These are phyloP conservation scores for Ceratina japonica DNA, from an alignment of 1,140 invertebrate genomes.

Conservation along the genomic window DNA sequence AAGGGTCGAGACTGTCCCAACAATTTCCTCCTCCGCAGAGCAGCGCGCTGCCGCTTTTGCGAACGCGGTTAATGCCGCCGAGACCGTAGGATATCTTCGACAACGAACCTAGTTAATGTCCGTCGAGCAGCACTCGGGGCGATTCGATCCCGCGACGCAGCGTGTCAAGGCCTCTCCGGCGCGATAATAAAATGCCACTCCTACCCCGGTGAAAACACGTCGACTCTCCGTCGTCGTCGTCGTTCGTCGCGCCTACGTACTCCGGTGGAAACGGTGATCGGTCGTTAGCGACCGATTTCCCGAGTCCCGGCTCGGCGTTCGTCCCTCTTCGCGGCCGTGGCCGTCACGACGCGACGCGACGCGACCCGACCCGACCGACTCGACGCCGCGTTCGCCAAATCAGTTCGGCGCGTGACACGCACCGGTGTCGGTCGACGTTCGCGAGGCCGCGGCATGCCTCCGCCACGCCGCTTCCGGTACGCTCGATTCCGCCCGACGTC, in stretches of 20 bases:
- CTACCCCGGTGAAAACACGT: too few relatives aligned
- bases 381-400: conserved; percentile 24
- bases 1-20: neutral
- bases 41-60: too few relatives aligned
- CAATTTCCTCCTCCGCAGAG: neutral
- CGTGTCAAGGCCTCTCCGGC: too few relatives aligned
- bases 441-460: conserved; percentile 66
- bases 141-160: neutral
- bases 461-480: conserved; percentile 60
- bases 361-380: too few relatives aligned
- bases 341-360: too few relatives aligned
- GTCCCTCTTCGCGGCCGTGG: neutral
- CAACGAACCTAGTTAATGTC: neutral
- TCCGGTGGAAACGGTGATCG: neutral
- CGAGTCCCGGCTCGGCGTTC: neutral
- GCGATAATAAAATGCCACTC: neutral
- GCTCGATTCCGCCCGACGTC: conserved; percentile 34
- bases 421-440: conserved; percentile 17
- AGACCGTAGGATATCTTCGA: neutral
- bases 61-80: neutral
- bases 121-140: neutral
- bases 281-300: neutral
- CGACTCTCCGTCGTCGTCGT: too few relatives aligned
- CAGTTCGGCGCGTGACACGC: conserved; percentile 26
- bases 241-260: too few relatives aligned